Evolutionary conservation across 2,888 invertebrate species (phyloP), one percentile per base, ranked within the genome.

Genomic region (Apocheima hispidaria): DNA sequence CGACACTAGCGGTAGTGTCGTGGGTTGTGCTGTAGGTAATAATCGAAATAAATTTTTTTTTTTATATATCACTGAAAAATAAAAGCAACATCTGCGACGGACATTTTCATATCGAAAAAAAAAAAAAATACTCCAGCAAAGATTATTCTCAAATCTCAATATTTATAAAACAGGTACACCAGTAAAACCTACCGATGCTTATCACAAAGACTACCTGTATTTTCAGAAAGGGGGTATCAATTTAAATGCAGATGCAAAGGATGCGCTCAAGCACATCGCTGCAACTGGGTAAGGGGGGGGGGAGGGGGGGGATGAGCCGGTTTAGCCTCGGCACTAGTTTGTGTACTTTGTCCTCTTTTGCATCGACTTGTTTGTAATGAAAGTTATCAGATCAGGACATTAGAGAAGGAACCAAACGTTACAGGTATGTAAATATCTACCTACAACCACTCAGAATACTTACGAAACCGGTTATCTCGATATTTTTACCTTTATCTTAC

Each of bases 281-380:
- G 72, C 68, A 65, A 66, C 64, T 65, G 62, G 72, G 71, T 69
- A 65, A 63, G 72, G 61, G 66, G 43, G 56, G 55, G 51, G 54
- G 50, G 60, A 55, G 70, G 50, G 73, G 71, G 68, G 56, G 69
- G 46, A 50, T 57, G 66, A 76, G 84, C 84, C 86, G 87, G 87
- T 87, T 79, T 71, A 73, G 74, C 80, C 75, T 81, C 83, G 75
- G 73, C 81, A 81, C 68, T 68, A 65, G 81, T 80, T 73, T 74
- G 76, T 79, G 76, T 79, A 78, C 73, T 74, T 69, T 88, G 87
- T 83, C 85, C 87, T 78, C 85, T 79, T 88, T 90, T 81, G 73
- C 83, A 83, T 84, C 82, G 80, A 78, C 72, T 74, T 78, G 72
- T 75, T 75, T 77, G 73, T 70, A 72, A 70, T 71, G 66, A 57